These are phyloP conservation scores for Temnopleurus reevesii DNA, from an alignment of 53 echinoderm and acorn worm species.

Conservation along the genomic window DNA sequence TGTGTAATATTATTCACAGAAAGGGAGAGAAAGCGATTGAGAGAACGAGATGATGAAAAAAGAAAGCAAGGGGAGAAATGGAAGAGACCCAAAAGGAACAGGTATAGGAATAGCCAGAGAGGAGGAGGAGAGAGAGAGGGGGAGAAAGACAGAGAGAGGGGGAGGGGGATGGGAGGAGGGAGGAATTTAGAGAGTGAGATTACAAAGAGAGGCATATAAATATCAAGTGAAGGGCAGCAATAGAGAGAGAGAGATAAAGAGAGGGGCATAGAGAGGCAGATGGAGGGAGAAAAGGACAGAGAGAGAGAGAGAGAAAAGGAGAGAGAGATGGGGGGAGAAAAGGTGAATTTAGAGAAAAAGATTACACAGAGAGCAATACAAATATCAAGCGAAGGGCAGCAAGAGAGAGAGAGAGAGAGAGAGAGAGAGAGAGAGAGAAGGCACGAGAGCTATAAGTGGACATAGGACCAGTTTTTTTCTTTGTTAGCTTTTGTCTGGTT, in stretches of 20 bases:
- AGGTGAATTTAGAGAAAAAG: not conserved
- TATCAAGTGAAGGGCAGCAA: too few species aligned
- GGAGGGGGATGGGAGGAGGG: not conserved
- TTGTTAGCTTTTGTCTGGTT: slow-evolving; percentile 6
- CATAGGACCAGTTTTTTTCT: not conserved
- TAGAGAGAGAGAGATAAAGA: too few species aligned
- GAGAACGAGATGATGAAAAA: not conserved
- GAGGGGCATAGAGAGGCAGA: not conserved
- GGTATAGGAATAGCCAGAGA: too few species aligned
- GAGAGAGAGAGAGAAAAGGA: not conserved
- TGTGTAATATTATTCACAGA: too few species aligned
- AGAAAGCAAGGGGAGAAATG: not conserved
- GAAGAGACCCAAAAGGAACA: too few species aligned
- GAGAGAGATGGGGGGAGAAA: not conserved
- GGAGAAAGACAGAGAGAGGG: not conserved
- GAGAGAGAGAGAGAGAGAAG: not conserved
- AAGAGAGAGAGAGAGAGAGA: not conserved
- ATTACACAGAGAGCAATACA: not conserved
- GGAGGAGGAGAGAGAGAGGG: not conserved
- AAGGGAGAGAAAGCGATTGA: too few species aligned
- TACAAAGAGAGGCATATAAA: not conserved
- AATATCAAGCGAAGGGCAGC: too few species aligned
- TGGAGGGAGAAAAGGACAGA: not conserved
- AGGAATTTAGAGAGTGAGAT: too few species aligned
- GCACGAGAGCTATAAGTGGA: not conserved